phyloP scores from a whole-genome alignment of 2,113 vertebrate genomes.

The Anseranas semipalmata region DNA sequence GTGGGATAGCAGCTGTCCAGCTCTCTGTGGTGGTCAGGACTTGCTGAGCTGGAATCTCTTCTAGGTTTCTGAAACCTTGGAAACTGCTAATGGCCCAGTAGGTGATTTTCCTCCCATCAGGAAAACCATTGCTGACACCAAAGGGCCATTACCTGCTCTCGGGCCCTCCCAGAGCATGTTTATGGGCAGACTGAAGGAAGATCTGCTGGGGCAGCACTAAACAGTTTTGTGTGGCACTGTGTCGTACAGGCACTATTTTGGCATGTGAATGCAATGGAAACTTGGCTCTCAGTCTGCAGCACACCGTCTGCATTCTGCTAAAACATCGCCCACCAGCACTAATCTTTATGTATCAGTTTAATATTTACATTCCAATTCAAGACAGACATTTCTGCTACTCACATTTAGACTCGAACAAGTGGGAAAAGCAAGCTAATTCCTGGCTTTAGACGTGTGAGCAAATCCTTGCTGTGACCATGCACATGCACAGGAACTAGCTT shows the following conservation, averaged over 20 bases:
- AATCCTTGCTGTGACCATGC: not conserved
- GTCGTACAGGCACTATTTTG: not conserved
- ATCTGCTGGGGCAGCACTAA: not conserved
- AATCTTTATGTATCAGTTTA: not conserved
- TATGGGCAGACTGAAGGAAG: not conserved
- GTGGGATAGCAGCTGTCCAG: not conserved
- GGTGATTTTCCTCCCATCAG: not conserved
- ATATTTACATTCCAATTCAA: not conserved
- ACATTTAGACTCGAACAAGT: not conserved
- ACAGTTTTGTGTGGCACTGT: not conserved
- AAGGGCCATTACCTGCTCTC: not conserved
- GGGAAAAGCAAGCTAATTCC: not conserved
- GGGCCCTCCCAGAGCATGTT: not conserved
- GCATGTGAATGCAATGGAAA: fast-evolving
- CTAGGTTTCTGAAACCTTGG: not conserved
- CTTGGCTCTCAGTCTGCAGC: not conserved
- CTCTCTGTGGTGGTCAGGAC: not conserved
- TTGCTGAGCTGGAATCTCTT: not conserved
- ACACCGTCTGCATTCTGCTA: not conserved
- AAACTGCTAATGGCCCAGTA: not conserved
- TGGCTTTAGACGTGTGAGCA: not conserved
- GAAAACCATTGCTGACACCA: not conserved
- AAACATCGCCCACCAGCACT: not conserved
- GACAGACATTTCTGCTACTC: not conserved
- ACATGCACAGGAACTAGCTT: not conserved